Conservation (phyloP, 2,797 vertebrate species). For the Brachyalestes nurse region DNA sequence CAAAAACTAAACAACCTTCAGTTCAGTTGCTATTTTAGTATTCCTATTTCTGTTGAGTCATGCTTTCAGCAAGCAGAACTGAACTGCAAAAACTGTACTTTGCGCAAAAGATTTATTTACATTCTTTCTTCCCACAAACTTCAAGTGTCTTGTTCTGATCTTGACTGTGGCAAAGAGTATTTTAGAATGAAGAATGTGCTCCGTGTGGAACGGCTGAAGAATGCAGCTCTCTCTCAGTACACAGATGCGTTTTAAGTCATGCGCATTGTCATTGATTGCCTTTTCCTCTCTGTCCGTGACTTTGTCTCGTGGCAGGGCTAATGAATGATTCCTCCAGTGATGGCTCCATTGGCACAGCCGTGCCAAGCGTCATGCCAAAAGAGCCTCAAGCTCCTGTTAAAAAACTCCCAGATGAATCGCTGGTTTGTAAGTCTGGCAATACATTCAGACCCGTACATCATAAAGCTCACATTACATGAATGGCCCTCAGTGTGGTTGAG, state of each 20-base stretch:
- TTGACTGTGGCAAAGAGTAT: neutral
- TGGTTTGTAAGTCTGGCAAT: constrained; percentile 38
- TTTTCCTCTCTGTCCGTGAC: constrained; percentile 49
- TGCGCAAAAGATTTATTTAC: constrained; percentile 15
- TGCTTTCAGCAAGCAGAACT: constrained; percentile 1
- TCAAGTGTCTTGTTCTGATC: neutral
- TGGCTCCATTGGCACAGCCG: constrained; percentile 25
- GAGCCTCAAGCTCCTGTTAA: constrained; percentile 41
- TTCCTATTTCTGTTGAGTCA: neutral
- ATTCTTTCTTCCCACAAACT: neutral
- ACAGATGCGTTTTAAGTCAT: neutral
- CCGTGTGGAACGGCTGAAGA: constrained; percentile 27
- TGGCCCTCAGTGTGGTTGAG: constrained; percentile 35
- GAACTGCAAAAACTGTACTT: neutral
- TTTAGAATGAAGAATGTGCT: constrained; percentile 24
- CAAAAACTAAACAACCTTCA: no score
- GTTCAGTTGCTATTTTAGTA: neutral
- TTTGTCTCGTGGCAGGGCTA: constrained; percentile 33
- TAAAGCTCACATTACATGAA: constrained; percentile 28
- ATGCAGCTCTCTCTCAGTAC: constrained; percentile 13
- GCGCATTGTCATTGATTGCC: constrained; percentile 16
- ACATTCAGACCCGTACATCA: constrained; percentile 40
- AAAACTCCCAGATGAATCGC: constrained; percentile 49
- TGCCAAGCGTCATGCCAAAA: constrained; percentile 40
- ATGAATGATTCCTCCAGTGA: constrained; percentile 48